phyloP scores from a whole-genome alignment of 2,113 vertebrate genomes.

The Menidia beryllina region DNA sequence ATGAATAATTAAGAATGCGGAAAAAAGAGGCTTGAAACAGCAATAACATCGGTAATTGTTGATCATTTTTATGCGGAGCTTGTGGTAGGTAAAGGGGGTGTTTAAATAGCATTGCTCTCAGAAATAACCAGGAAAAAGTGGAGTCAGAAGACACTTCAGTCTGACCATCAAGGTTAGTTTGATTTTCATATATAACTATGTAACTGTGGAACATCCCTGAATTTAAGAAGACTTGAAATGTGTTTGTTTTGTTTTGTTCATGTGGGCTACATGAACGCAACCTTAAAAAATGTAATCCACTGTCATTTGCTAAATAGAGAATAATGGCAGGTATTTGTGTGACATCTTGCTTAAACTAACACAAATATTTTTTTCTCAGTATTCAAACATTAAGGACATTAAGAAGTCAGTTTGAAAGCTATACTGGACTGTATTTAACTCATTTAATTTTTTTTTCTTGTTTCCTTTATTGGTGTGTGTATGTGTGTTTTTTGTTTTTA shows the following conservation, averaged over 20 bases:
- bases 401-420: not conserved
- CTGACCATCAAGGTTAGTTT: no score
- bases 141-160: no score
- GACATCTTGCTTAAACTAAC: not conserved
- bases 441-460: not conserved
- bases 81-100: conserved; percentile 34
- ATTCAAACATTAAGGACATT: not conserved
- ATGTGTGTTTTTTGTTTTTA: no score
- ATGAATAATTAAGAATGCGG: conserved; percentile 72
- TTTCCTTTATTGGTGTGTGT: no score
- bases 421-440: not conserved
- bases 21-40: conserved; percentile 54
- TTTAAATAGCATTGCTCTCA: conserved; percentile 9
- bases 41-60: conserved; percentile 52
- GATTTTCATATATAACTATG: no score
- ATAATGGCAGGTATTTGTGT: not conserved
- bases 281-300: no score
- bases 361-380: not conserved
- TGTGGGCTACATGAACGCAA: no score
- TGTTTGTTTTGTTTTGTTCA: no score
- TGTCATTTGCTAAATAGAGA: not conserved
- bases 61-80: conserved; percentile 45
- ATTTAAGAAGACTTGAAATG: no score
- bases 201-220: no score
- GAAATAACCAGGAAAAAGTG: not conserved